These are phyloP conservation scores for Pentamera pediparva DNA, from an alignment of 53 echinoderm and acorn worm species.

Conservation along the genomic window DNA sequence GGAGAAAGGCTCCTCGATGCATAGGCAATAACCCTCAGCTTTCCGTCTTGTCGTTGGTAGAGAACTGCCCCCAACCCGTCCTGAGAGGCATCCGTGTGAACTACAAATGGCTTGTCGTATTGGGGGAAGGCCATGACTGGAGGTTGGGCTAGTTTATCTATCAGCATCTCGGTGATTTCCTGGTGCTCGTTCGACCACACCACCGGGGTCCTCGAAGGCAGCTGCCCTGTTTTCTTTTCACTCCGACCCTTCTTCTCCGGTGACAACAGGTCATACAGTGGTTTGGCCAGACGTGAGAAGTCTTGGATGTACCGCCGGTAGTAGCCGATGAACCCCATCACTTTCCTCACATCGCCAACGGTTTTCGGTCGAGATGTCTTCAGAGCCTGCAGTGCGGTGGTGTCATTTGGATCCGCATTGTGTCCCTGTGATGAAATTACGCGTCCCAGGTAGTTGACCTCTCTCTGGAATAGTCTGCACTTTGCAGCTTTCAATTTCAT, in stretches of 20 bases:
- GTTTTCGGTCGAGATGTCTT: constrained; percentile 34
- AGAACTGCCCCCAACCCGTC: constrained; percentile 51
- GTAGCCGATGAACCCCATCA: constrained; percentile 44
- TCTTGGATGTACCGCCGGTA: constrained; percentile 49
- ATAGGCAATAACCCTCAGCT: constrained; percentile 43
- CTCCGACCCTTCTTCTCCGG: not conserved
- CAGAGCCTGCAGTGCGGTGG: constrained; percentile 39
- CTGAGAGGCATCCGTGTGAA: constrained; percentile 58
- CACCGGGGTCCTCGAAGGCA: not conserved
- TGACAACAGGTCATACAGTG: constrained; percentile 37
- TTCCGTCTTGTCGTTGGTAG: constrained; percentile 50
- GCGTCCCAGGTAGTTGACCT: constrained; percentile 33
- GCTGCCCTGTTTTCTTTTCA: constrained; percentile 5
- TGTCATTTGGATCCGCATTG: constrained; percentile 45
- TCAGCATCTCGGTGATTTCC: not conserved
- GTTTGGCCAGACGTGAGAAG: constrained; percentile 39
- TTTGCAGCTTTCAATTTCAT: constrained; percentile 33
- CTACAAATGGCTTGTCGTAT: constrained; percentile 12
- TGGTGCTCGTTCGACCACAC: constrained; percentile 31
- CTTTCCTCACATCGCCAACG: constrained; percentile 52
- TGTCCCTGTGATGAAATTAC: constrained; percentile 32
- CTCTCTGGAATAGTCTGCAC: constrained; percentile 24
- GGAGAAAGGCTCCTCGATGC: constrained; percentile 42
- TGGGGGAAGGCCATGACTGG: constrained; percentile 55
- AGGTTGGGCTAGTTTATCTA: constrained; percentile 22